Conservation (phyloP, 2,797 vertebrate genomes). For the Lacerta agilis region DNA sequence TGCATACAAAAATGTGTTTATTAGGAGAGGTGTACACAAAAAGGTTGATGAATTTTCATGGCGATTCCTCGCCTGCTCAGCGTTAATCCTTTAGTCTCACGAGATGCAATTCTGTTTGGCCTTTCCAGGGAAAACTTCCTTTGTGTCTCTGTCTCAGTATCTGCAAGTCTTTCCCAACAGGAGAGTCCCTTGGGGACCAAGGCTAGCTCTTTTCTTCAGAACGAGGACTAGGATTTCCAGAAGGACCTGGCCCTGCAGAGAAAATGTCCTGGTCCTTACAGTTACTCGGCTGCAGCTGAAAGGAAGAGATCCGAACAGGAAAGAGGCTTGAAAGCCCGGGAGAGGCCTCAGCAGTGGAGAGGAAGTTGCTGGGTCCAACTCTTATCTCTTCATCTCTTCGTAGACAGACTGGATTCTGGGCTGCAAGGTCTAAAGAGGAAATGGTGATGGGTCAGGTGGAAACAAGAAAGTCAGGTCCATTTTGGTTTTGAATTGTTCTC, state of each 20-base stretch:
- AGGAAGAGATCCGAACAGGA: not conserved
- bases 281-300: not conserved
- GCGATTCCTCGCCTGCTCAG: no score
- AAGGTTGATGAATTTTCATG: no score
- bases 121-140: no score
- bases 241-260: not conserved
- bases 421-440: not conserved
- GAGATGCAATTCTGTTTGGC: no score
- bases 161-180: not conserved
- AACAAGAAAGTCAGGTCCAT: not conserved
- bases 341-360: not conserved
- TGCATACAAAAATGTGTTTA: no score
- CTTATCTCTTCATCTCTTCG: not conserved
- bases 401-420: not conserved
- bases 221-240: not conserved
- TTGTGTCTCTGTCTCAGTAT: not conserved
- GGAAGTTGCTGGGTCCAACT: not conserved
- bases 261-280: not conserved
- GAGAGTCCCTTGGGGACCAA: not conserved
- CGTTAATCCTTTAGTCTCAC: no score
- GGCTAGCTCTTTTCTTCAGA: not conserved
- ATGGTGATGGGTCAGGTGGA: not conserved
- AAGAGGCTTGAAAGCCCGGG: not conserved
- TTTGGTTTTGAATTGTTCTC: no score
- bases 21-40: no score